phyloP scores from a whole-genome alignment of 2,113 vertebrate genomes.

The Antechinus flavipes region DNA sequence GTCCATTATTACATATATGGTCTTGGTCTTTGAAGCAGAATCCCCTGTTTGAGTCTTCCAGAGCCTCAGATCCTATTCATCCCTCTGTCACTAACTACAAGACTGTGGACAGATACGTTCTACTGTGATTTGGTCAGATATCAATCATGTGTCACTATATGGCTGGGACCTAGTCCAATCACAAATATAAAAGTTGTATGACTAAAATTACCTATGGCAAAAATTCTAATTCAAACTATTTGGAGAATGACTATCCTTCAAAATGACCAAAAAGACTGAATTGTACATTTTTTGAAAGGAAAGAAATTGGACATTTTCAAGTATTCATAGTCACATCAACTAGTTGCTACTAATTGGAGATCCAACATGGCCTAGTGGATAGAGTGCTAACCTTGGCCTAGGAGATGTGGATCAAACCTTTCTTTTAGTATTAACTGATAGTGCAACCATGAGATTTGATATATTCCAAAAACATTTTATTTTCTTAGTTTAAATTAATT shows the following conservation, averaged over 20 bases:
- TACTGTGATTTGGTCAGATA: neutral
- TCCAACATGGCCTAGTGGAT: neutral
- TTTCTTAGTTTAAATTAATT: no score
- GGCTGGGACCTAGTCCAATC: neutral
- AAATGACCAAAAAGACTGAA: conserved; percentile 18
- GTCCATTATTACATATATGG: neutral
- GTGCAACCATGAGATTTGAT: neutral
- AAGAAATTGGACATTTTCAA: conserved; percentile 41
- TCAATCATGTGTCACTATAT: neutral
- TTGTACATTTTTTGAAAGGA: conserved; percentile 11
- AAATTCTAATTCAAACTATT: conserved; percentile 43
- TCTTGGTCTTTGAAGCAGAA: neutral
- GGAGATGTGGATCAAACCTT: neutral
- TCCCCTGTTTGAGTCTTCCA: neutral
- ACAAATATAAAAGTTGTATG: neutral
- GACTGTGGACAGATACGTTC: neutral
- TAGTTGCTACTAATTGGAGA: neutral
- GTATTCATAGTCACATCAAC: conserved; percentile 8
- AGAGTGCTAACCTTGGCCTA: neutral
- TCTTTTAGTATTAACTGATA: no score
- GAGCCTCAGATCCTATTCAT: neutral
- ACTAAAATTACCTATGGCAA: neutral
- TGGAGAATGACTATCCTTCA: neutral
- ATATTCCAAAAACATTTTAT: neutral
- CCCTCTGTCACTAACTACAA: neutral